phyloP scores from a whole-genome alignment of 2,888 invertebrate genomes.

The Pomacea canaliculata region DNA sequence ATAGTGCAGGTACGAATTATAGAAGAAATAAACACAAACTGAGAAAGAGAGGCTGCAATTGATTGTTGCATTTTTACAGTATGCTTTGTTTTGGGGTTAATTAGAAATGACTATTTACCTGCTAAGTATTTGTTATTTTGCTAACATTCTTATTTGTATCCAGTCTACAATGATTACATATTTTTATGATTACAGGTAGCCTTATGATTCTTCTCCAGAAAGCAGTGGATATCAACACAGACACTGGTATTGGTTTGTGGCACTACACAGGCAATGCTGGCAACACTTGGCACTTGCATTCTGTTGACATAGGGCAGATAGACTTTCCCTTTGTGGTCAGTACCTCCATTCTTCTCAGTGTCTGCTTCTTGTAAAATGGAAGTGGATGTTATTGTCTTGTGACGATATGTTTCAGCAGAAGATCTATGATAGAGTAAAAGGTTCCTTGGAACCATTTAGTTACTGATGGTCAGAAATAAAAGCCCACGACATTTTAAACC shows the following conservation, averaged over 20 bases:
- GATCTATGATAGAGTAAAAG: too few species aligned
- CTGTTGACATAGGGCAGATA: constrained; percentile 57
- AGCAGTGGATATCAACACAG: constrained; percentile 24
- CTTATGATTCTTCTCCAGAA: constrained; percentile 26
- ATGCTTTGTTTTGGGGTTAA: too few species aligned
- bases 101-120: too few species aligned
- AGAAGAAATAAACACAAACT: too few species aligned
- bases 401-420: too few species aligned
- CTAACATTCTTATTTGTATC: not conserved
- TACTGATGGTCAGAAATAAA: too few species aligned
- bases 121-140: not conserved
- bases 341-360: not conserved
- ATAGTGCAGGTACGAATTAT: constrained; percentile 42
- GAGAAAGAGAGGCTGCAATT: too few species aligned
- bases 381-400: too few species aligned
- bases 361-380: too few species aligned
- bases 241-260: constrained; percentile 16
- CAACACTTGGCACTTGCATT: constrained; percentile 53
- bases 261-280: constrained; percentile 47
- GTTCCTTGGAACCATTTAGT: too few species aligned
- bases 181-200: constrained; percentile 14
- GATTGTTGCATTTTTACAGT: too few species aligned
- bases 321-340: constrained; percentile 55
- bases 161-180: not conserved
- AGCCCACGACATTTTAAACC: too few species aligned